A percentile compares a stretch with the other conserved stretches of the same genome.
Evolutionary conservation across 2,797 vertebrate genomes (phyloP).

Genomic region (Cephalopachus bancanus): DNA sequence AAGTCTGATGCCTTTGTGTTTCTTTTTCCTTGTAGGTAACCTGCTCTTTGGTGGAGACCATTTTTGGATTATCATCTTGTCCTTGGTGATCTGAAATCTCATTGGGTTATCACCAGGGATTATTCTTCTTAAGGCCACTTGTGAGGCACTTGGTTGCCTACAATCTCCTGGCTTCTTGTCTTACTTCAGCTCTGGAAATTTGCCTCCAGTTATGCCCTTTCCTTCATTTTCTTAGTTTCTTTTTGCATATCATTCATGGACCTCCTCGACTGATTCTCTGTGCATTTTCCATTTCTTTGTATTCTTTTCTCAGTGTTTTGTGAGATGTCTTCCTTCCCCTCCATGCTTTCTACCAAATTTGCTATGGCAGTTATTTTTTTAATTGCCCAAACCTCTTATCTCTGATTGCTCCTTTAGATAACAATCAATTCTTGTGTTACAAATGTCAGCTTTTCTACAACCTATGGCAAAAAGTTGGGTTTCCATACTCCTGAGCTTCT

Average conservation of each 20-base stretch:
- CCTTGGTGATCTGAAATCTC: neutral
- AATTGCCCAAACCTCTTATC: conserved; percentile 3
- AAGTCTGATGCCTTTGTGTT: neutral
- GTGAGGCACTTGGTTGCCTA: neutral
- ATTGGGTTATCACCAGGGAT: neutral
- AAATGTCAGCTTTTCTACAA: neutral
- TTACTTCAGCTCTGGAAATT: neutral
- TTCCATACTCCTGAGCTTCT: neutral
- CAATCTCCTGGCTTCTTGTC: neutral
- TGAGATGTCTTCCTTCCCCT: neutral
- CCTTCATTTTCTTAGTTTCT: conserved; percentile 46
- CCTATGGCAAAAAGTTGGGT: neutral
- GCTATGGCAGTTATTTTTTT: conserved; percentile 13
- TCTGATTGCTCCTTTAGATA: neutral
- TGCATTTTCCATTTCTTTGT: neutral
- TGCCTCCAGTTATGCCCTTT: neutral
- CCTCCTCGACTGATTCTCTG: neutral
- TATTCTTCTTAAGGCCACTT: neutral
- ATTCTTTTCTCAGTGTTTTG: neutral
- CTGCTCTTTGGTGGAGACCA: neutral
- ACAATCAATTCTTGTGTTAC: conserved; percentile 28
- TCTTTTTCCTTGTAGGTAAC: neutral
- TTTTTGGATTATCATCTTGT: neutral
- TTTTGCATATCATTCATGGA: neutral
- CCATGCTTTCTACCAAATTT: conserved; percentile 22